phyloP scores from a whole-genome alignment of 2,797 vertebrate species.

The Neopelma chrysocephalum region DNA sequence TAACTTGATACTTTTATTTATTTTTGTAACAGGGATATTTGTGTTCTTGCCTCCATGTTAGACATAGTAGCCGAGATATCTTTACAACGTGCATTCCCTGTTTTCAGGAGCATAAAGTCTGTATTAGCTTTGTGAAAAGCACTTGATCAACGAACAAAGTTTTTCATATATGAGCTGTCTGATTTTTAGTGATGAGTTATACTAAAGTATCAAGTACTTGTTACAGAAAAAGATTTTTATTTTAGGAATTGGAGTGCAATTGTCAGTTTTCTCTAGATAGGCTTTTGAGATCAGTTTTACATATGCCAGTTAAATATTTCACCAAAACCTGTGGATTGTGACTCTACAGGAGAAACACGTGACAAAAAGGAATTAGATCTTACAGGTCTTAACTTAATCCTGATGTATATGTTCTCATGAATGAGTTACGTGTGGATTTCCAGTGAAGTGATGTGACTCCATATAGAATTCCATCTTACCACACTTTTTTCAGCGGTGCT shows the following conservation, averaged over 20 bases:
- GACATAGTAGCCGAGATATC: neutral
- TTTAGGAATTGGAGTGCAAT: neutral
- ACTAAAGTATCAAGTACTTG: neutral
- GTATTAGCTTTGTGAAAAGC: neutral
- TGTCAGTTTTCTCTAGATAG: neutral
- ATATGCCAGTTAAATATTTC: neutral
- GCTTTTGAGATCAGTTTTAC: neutral
- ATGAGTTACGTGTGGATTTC: neutral
- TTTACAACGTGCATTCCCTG: neutral
- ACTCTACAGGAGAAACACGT: neutral
- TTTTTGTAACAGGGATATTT: neutral
- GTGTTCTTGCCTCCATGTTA: neutral
- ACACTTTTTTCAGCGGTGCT: neutral
- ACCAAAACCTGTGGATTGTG: neutral
- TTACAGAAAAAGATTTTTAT: neutral
- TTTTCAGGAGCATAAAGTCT: neutral
- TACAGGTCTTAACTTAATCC: neutral
- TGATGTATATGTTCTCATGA: neutral
- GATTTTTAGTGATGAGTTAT: neutral
- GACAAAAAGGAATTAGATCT: neutral
- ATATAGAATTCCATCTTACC: neutral
- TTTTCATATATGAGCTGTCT: neutral
- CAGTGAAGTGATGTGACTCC: neutral
- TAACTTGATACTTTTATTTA: neutral
- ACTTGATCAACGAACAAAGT: neutral